Evolutionary conservation across 2,888 invertebrate genomes (phyloP), one percentile per base, ranked within the genome.

Genomic region (Saturnia japonica): DNA sequence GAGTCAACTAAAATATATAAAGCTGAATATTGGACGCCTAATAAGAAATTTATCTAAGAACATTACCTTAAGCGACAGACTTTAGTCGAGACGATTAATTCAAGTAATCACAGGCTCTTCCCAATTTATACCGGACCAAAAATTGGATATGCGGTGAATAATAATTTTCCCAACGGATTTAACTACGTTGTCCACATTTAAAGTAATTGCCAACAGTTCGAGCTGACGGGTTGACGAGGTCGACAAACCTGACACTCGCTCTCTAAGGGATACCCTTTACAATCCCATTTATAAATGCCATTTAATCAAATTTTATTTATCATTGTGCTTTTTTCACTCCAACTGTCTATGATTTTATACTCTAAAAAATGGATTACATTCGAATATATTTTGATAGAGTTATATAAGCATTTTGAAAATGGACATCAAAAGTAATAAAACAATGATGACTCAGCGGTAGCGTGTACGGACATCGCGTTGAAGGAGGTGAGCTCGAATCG

Each of bases 171-270:
- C 91, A 75, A 79, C 78, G 90, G 92, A 90, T 77, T 86, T 84
- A 83, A 88, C 86, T 88, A 89, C 87, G 91, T 91, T 93, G 93
- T 91, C 92, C 91, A 93, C 91, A 91, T 94, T 94, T 91, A 92
- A 91, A 91, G 90, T 94, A 93, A 94, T 94, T 93, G 91, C 89
- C 85, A 89, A 85, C 91, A 89, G 91, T 93, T 93, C 88, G 87
- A 82, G 91, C 91, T 92, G 93, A 91, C 93, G 88, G 90, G 85
- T 89, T 89, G 57, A 60, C 57, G 57, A 60, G 85, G 86, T 83
- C 86, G 85, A 88, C 82, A 86, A 87, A 88, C 87, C 91, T 91
- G 93, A 91, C 93, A 89, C 86, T 88, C 85, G 80, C 81, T 88
- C 93, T 89, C 93, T 71, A 71, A 82, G 85, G 93, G 82, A 84